phyloP scores from a whole-genome alignment of 2,888 invertebrate species.

The Glaucopsyche alexis region DNA sequence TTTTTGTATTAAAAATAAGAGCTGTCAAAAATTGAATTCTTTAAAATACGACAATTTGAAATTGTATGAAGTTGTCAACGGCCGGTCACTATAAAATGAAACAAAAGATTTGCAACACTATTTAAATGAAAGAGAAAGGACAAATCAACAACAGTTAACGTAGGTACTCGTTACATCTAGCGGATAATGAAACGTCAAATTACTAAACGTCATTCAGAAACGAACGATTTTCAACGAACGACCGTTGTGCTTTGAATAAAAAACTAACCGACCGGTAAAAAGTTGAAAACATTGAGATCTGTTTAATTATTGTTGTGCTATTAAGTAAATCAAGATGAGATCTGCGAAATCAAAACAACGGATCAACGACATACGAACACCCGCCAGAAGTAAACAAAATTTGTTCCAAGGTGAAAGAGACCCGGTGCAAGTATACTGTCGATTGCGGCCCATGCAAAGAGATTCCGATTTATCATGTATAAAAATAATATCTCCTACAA shows the following conservation, averaged over 20 bases:
- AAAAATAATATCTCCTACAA: constrained; percentile 84
- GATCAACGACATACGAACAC: constrained; percentile 70
- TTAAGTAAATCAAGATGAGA: constrained; percentile 59
- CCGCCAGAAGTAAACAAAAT: constrained; percentile 69
- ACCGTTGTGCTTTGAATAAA: constrained; percentile 66
- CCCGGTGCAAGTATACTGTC: constrained; percentile 93
- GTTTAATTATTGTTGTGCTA: constrained; percentile 41
- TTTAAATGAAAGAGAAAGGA: too few relatives aligned
- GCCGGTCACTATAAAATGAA: too few relatives aligned
- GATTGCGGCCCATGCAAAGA: constrained; percentile 88
- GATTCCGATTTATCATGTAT: constrained; percentile 84
- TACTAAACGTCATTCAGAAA: too few relatives aligned
- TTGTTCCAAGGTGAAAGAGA: constrained; percentile 76
- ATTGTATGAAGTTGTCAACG: too few relatives aligned
- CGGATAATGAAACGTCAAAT: too few relatives aligned
- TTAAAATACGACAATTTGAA: too few relatives aligned
- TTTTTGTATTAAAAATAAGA: too few relatives aligned
- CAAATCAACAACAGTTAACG: too few relatives aligned
- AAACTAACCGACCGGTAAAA: constrained; percentile 43
- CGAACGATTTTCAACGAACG: constrained; percentile 43
- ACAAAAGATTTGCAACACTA: too few relatives aligned
- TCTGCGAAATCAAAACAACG: constrained; percentile 72
- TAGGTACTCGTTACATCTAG: too few relatives aligned
- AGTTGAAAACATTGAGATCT: constrained; percentile 29
- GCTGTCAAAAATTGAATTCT: too few relatives aligned